These are phyloP conservation scores for Apotomis betuletana DNA, from an alignment of 2,888 invertebrate species.

Conservation along the genomic window DNA sequence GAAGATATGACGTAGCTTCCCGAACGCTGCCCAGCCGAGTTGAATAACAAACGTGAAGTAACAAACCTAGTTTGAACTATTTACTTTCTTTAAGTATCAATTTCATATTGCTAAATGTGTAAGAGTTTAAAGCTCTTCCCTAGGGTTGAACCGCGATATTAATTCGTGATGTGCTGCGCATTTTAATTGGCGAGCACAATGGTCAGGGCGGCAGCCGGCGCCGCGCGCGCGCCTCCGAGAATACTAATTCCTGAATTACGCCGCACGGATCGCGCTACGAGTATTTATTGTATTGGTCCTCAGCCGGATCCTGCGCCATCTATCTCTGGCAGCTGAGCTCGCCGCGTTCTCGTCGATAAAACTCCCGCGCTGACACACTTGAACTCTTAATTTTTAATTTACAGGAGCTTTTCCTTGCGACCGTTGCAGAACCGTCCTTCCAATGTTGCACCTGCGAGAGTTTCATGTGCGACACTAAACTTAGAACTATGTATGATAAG, in stretches of 20 bases:
- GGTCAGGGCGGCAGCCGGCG: background rate
- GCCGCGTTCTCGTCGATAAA: constrained; percentile 13
- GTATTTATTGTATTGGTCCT: constrained; percentile 14
- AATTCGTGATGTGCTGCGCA: background rate
- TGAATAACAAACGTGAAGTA: no score
- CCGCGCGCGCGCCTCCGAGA: constrained; percentile 11
- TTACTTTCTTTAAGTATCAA: no score
- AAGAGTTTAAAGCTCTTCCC: background rate
- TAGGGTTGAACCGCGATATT: background rate
- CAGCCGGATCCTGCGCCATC: background rate
- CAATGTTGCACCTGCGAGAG: constrained; percentile 6
- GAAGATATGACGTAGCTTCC: no score
- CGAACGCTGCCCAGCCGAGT: no score
- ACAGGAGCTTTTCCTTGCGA: constrained; percentile 10
- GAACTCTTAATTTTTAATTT: constrained; percentile 25
- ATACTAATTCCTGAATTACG: constrained; percentile 39
- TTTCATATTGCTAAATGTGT: background rate
- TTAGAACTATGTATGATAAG: no score
- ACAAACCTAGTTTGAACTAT: no score
- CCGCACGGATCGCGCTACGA: constrained; percentile 1
- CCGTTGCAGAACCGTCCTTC: constrained; percentile 10
- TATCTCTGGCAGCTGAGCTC: constrained; percentile 14
- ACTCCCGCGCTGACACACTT: constrained; percentile 7
- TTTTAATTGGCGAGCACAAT: background rate
- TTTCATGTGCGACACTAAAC: background rate